Conservation (phyloP, 2,113 vertebrate species). For the Nannospalax galili region DNA sequence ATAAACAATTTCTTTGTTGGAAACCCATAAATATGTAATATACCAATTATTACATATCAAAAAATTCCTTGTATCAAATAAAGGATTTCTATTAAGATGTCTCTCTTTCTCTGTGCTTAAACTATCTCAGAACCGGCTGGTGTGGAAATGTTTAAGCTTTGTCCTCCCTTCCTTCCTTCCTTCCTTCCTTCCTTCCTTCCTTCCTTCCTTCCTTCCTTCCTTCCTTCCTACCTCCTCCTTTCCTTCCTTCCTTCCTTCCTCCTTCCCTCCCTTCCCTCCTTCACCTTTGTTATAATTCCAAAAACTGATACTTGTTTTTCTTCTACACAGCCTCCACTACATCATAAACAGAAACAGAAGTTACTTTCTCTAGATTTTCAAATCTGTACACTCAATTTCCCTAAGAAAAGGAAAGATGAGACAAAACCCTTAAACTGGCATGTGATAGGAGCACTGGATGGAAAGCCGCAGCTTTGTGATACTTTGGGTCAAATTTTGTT, state of each 20-base stretch:
- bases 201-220: no score
- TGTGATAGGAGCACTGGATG: background rate
- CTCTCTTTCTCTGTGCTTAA: background rate
- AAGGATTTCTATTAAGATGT: background rate
- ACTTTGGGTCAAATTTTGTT: conserved; percentile 70
- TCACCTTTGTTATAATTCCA: background rate
- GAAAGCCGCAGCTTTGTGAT: conserved; percentile 4
- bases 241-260: no score
- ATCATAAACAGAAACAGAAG: background rate
- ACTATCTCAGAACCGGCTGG: background rate
- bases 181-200: no score
- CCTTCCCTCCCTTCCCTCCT: no score
- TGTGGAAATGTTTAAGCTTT: background rate
- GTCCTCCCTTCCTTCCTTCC: no score
- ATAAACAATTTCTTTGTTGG: conserved; percentile 13
- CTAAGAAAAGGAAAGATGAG: conserved; percentile 62
- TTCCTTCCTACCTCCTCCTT: no score
- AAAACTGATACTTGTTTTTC: background rate
- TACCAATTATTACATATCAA: background rate
- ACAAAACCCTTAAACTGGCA: conserved; percentile 22
- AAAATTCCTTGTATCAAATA: background rate
- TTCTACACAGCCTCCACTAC: background rate
- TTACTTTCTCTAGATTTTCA: conserved; percentile 48
- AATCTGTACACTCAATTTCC: conserved; percentile 16
- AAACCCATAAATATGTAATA: background rate